phyloP scores from a whole-genome alignment of 2,797 vertebrate genomes.

The Eptatretus atami region DNA sequence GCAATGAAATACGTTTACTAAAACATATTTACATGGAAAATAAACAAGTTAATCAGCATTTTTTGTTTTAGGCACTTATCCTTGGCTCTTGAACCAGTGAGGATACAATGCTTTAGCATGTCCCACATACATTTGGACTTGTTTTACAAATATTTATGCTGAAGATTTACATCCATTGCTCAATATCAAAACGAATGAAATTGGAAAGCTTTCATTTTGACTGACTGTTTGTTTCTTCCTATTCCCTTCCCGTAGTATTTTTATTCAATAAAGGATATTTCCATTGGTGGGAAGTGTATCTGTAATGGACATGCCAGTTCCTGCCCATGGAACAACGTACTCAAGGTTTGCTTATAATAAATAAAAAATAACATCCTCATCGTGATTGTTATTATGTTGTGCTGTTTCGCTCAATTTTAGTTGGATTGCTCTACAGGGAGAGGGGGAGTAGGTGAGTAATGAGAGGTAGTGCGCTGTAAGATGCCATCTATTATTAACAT shows the following conservation, averaged over 20 bases:
- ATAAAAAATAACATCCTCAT: not conserved
- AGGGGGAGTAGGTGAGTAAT: too few species aligned
- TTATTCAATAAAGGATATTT: constrained; percentile 80
- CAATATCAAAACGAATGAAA: not conserved
- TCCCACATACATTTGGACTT: not conserved
- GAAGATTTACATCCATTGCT: not conserved
- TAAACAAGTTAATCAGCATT: too few species aligned
- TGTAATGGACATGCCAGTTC: constrained; percentile 66
- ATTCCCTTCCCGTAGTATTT: constrained; percentile 29
- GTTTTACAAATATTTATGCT: not conserved
- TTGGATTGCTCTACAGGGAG: too few species aligned
- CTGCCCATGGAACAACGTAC: constrained; percentile 43
- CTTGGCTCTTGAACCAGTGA: too few species aligned
- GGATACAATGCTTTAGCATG: too few species aligned
- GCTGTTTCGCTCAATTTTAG: too few species aligned
- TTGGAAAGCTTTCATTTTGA: not conserved
- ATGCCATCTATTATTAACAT: too few species aligned
- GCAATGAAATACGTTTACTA: too few species aligned
- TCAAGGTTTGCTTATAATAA: constrained; percentile 29
- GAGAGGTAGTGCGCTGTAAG: too few species aligned
- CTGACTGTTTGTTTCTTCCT: not conserved
- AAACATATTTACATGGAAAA: too few species aligned
- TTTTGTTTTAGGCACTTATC: too few species aligned
- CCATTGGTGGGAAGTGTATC: constrained; percentile 81
- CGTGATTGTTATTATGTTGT: too few species aligned